These are phyloP conservation scores for Lordiphosa fenestrarum DNA, from an alignment of 2,888 invertebrate genomes.

Conservation along the genomic window DNA sequence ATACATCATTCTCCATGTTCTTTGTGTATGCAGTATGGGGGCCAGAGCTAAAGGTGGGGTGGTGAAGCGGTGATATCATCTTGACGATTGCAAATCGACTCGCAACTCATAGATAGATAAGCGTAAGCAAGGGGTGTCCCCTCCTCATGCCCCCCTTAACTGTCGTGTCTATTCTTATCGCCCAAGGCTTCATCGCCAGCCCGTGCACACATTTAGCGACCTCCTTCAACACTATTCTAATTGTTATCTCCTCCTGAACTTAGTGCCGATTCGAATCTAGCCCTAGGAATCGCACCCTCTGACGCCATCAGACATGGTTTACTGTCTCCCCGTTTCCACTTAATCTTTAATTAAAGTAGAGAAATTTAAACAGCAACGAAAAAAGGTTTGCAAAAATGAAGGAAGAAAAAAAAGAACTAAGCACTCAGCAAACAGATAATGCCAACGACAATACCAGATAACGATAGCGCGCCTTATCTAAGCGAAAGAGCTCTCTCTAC, in stretches of 20 bases:
- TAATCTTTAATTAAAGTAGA: constrained; percentile 53
- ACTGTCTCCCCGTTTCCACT: constrained; percentile 13
- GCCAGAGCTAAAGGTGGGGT: constrained; percentile 11
- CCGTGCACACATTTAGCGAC: constrained; percentile 28
- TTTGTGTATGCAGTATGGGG: constrained; percentile 7
- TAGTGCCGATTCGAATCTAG: constrained; percentile 25
- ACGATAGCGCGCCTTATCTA: constrained; percentile 59
- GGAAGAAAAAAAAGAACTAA: constrained; percentile 37
- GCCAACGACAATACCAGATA: constrained; percentile 45
- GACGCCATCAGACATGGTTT: constrained; percentile 5
- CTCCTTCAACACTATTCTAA: constrained; percentile 24
- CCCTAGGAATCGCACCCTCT: constrained; percentile 8
- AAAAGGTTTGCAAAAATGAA: constrained; percentile 55
- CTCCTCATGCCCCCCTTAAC: background rate
- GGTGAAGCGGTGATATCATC: constrained; percentile 13
- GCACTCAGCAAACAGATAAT: constrained; percentile 61
- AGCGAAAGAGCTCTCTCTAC: constrained; percentile 7
- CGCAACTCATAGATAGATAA: constrained; percentile 11
- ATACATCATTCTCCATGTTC: background rate
- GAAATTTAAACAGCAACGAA: constrained; percentile 15
- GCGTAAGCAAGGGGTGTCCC: constrained; percentile 3
- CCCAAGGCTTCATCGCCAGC: constrained; percentile 3
- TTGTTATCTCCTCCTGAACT: constrained; percentile 20
- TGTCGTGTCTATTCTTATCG: constrained; percentile 11
- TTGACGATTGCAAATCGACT: constrained; percentile 9